A percentile compares a stretch with the other conserved stretches of the same genome.
Conservation (phyloP, 2,113 vertebrate species). For the Arvicanthis niloticus region DNA sequence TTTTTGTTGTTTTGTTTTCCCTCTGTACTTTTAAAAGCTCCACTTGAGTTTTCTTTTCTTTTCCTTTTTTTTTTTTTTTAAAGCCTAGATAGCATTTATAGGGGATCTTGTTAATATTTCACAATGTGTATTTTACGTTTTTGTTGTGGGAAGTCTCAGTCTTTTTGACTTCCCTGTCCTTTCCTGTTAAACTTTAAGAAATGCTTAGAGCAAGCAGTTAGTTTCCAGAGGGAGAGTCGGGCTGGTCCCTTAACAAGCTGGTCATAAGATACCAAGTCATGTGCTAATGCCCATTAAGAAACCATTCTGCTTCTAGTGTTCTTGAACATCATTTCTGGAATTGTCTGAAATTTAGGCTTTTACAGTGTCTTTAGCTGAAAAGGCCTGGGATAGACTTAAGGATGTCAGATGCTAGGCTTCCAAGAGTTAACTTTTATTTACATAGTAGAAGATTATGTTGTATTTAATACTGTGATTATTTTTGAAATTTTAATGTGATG, state of each 20-base stretch:
- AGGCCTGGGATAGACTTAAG: background rate
- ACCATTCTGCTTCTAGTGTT: background rate
- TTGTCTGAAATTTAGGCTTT: constrained; percentile 39
- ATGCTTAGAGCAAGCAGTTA: constrained; percentile 53
- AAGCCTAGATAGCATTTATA: background rate
- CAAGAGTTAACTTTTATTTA: constrained; percentile 35
- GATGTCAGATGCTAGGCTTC: constrained; percentile 22
- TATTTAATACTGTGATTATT: constrained; percentile 35
- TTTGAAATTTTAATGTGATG: constrained; percentile 30
- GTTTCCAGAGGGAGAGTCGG: constrained; percentile 26
- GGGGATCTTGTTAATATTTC: constrained; percentile 23
- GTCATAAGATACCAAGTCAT: constrained; percentile 72
- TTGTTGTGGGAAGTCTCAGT: background rate
- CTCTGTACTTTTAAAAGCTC: constrained; percentile 32
- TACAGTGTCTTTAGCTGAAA: background rate
- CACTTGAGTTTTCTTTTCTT: constrained; percentile 12
- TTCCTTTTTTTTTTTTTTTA: background rate
- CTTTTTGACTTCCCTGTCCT: background rate
- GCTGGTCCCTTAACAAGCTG: background rate
- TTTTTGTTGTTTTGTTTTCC: background rate
- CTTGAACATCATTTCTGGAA: constrained; percentile 35
- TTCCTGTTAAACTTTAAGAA: constrained; percentile 66
- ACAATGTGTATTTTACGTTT: background rate
- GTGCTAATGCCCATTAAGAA: constrained; percentile 55
- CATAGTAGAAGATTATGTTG: constrained; percentile 10